phyloP scores from a whole-genome alignment of 2,113 vertebrate genomes.

The Struthidea cinerea region DNA sequence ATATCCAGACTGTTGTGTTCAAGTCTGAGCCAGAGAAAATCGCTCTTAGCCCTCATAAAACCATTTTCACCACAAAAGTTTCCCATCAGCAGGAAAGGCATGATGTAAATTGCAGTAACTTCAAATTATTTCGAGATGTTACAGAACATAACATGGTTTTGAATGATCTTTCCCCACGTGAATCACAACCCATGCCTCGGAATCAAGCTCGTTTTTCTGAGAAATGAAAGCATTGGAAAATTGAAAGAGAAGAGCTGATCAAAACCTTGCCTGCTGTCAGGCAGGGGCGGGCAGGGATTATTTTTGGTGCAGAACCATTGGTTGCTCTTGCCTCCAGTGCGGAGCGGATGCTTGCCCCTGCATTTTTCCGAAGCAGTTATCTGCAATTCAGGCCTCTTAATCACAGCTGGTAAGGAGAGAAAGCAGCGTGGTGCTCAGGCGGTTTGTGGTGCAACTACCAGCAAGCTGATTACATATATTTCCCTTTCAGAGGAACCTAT shows the following conservation, averaged over 20 bases:
- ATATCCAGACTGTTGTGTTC: background rate
- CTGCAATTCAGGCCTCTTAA: background rate
- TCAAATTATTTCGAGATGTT: background rate
- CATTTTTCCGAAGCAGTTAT: background rate
- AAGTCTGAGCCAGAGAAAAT: background rate
- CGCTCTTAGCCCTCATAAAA: background rate
- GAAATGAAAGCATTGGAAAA: background rate
- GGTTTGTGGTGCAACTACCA: background rate
- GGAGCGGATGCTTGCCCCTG: background rate
- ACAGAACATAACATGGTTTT: background rate
- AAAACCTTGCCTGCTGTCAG: background rate
- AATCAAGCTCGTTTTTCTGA: background rate
- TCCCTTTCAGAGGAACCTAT: background rate
- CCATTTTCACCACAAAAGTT: background rate
- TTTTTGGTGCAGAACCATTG: background rate
- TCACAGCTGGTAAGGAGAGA: background rate
- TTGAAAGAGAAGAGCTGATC: background rate
- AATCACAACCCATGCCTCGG: background rate
- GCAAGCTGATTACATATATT: background rate
- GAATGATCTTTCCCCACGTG: fast-evolving
- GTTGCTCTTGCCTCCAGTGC: background rate
- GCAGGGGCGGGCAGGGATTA: background rate
- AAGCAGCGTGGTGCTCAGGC: background rate
- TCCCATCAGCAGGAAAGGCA: background rate
- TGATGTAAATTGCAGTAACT: background rate